Evolutionary conservation across 2,797 vertebrate genomes (phyloP), one percentile per base, ranked within the genome.

Genomic region (Coregonus sp.): DNA sequence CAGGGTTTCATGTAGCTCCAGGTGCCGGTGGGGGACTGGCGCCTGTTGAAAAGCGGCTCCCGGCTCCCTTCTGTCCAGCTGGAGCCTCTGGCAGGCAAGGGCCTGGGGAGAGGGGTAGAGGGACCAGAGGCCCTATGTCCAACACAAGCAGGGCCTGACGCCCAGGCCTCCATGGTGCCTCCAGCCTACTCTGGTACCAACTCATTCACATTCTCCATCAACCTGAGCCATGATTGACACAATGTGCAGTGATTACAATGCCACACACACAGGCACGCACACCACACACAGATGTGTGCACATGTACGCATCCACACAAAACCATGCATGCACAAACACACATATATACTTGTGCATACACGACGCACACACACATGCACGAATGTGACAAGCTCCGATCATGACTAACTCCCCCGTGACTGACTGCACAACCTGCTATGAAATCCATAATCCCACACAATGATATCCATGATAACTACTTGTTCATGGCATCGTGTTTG

Each of bases 1-100:
- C 56, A 31, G 35, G 52, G 78, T 72, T 75, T 79, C 54, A 79
- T 79, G 68, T 67, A n/a, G 14, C 18, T 72, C 78, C 73, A 75
- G 73, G 66, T 52, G 67, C 78, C 68, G 9, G 31, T 14, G 33
- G 67, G 40, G 4, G 50, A 75, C 73, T 79, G 78, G 73, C 73
- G 16, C 52, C 59, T n/a, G 40, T 40, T 75, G n/a, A 72, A 50
- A 69, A 70, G 35, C 12, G 25, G 3, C 51, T 72, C 72, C 63
- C 35, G 35, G 16, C 51, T 72, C 65, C 61, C 35, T 7, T 70
- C 54, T 18, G 52, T 54, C 61, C 78, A 67, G 73, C 73, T 72
- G 68, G 78, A 75, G 33, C 54, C 18, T 6, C 67, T 63, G 47
- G 78, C 68, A 51, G 4, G 25, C 25, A 65, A 25, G 25, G 25